These are phyloP conservation scores for Anas georgica DNA, from an alignment of 2,797 vertebrate species.

Conservation along the genomic window DNA sequence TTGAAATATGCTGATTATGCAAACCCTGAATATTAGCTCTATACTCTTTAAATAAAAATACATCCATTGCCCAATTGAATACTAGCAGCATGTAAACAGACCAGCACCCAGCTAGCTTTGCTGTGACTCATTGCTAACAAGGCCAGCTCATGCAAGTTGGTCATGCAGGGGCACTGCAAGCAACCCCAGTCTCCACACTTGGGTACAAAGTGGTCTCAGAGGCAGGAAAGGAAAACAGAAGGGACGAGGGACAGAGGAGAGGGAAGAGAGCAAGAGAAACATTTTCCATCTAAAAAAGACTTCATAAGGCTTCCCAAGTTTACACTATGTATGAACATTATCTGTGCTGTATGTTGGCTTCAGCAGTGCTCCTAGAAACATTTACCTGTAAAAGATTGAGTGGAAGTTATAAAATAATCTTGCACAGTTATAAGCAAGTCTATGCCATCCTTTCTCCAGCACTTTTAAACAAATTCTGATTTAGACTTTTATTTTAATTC, in stretches of 20 bases:
- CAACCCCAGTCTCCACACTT: background rate
- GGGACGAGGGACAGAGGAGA: background rate
- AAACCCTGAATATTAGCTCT: background rate
- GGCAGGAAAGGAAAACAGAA: background rate
- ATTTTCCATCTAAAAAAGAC: background rate
- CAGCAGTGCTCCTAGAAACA: background rate
- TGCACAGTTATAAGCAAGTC: background rate
- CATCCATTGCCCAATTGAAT: background rate
- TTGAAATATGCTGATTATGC: background rate
- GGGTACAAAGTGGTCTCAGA: background rate
- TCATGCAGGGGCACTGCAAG: background rate
- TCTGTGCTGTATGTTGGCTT: background rate
- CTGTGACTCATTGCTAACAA: background rate
- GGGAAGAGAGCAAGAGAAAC: background rate
- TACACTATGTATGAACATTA: background rate
- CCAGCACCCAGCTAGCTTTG: background rate
- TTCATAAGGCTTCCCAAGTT: background rate
- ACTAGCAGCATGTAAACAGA: background rate
- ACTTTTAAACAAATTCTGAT: background rate
- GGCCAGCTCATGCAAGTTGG: background rate
- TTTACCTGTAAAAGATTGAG: accelerated
- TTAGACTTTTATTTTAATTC: background rate
- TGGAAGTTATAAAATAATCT: background rate
- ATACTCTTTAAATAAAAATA: background rate
- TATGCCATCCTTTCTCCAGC: background rate